Evolutionary conservation across 2,113 vertebrate genomes (phyloP).

Genomic region (Glaucidium brasilianum): DNA sequence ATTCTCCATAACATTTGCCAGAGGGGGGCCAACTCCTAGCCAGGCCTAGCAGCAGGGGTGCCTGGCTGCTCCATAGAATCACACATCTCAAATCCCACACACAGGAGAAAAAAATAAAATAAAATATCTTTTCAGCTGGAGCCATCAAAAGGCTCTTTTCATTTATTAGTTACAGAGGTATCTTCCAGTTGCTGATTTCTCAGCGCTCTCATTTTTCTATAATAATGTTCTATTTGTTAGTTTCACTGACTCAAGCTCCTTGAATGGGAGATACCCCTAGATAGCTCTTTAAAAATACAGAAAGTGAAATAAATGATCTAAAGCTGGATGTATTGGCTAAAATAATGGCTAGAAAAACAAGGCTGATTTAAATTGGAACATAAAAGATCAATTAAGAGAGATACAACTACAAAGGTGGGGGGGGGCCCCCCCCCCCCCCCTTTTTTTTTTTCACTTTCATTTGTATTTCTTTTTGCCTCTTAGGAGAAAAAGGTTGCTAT

Average conservation of each 20-base stretch:
- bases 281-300: constrained; percentile 23
- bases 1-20: constrained; percentile 98
- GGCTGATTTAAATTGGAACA: constrained; percentile 33
- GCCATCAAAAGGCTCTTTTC: constrained; percentile 91
- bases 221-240: constrained; percentile 62
- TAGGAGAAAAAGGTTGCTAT: not conserved
- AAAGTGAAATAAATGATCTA: constrained; percentile 37
- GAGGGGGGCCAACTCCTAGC: constrained; percentile 91
- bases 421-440: not conserved
- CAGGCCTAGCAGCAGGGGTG: constrained; percentile 93
- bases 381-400: constrained; percentile 58
- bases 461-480: not conserved
- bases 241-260: constrained; percentile 7
- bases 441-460: not conserved
- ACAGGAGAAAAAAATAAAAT: constrained; percentile 91
- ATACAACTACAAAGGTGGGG: not conserved
- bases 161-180: constrained; percentile 96
- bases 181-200: constrained; percentile 91
- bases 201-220: constrained; percentile 62
- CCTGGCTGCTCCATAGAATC: constrained; percentile 83
- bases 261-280: constrained; percentile 17
- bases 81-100: constrained; percentile 92
- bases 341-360: constrained; percentile 44
- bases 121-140: constrained; percentile 97
- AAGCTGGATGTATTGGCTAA: constrained; percentile 19